Conservation (phyloP, 1,140 invertebrate species). For the Aphaenogaster floridana region DNA sequence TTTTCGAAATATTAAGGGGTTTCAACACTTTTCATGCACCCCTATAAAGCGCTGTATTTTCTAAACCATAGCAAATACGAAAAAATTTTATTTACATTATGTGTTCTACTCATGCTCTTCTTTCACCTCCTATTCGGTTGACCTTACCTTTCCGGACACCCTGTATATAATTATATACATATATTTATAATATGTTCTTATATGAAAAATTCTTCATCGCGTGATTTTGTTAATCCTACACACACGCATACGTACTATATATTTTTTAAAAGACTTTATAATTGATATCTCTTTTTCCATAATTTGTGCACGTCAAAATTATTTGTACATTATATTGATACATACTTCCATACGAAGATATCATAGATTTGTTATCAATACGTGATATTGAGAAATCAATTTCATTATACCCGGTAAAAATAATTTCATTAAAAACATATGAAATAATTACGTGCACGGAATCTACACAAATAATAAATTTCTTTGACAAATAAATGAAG, state of each 20-base stretch:
- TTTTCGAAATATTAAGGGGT: too few species aligned
- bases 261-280: background rate
- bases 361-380: background rate
- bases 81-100: too few species aligned
- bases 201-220: too few species aligned
- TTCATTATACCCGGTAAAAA: background rate
- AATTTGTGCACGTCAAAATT: background rate
- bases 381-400: constrained; percentile 8
- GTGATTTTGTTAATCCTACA: background rate
- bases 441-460: background rate
- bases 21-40: too few species aligned
- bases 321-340: constrained; percentile 1
- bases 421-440: constrained; percentile 5
- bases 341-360: background rate
- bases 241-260: background rate
- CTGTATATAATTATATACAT: too few species aligned
- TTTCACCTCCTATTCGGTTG: too few species aligned
- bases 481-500: background rate
- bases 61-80: too few species aligned
- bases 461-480: constrained; percentile 21
- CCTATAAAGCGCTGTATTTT: too few species aligned
- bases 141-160: too few species aligned
- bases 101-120: too few species aligned
- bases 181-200: too few species aligned
- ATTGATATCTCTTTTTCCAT: background rate